Percentiles rank a stretch among this genome's conserved stretches.
These are phyloP conservation scores for Monodelphis domestica DNA, from an alignment of 2,797 vertebrate genomes.

Conservation along the genomic window DNA sequence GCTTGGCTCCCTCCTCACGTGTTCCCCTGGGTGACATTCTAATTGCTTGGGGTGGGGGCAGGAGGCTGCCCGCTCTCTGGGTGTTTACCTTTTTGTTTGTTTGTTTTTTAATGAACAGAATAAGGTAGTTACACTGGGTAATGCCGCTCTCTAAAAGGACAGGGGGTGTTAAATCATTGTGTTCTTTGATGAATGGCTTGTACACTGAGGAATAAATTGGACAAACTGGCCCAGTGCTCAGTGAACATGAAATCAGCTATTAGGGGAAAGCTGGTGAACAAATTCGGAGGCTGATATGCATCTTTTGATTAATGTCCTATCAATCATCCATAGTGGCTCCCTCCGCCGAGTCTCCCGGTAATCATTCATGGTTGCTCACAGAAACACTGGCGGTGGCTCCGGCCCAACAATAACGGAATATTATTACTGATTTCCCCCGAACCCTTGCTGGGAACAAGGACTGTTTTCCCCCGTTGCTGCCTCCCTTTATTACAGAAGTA, in stretches of 20 bases:
- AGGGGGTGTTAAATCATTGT: conserved; percentile 87
- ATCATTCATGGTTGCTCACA: conserved; percentile 90
- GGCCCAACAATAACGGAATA: conserved; percentile 83
- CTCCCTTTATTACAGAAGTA: conserved; percentile 86
- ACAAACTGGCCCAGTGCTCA: conserved; percentile 91
- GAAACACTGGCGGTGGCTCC: conserved; percentile 83
- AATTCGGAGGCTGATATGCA: conserved; percentile 93
- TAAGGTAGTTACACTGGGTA: conserved; percentile 84
- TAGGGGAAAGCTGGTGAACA: conserved; percentile 93
- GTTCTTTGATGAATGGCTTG: conserved; percentile 92
- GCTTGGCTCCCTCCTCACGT: fast-evolving
- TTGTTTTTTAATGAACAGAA: conserved; percentile 83
- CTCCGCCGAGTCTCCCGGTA: conserved; percentile 86
- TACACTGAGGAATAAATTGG: conserved; percentile 92
- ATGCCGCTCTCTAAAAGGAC: conserved; percentile 85
- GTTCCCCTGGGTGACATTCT: conserved; percentile 60
- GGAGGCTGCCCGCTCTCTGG: background rate
- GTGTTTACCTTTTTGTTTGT: conserved; percentile 28
- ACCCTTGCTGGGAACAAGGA: conserved; percentile 86
- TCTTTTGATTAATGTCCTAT: conserved; percentile 95
- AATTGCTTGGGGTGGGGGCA: conserved; percentile 61
- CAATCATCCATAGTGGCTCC: conserved; percentile 91
- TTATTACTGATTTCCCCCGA: conserved; percentile 86
- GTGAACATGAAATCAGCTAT: conserved; percentile 94
- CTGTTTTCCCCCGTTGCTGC: conserved; percentile 83